phyloP scores from a whole-genome alignment of 2,888 invertebrate species.

The Harmothoe impar region DNA sequence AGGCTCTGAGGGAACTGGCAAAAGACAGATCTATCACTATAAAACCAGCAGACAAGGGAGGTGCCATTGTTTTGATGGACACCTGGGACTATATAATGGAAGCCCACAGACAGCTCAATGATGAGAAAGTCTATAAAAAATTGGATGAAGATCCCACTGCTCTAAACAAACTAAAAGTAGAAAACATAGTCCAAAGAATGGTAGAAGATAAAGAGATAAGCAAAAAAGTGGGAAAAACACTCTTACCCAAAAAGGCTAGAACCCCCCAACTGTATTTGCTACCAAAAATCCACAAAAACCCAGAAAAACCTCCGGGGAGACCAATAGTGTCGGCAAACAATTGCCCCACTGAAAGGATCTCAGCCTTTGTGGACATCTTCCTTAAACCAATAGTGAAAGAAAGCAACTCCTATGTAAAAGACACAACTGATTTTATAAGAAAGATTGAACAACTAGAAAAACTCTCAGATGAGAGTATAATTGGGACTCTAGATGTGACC shows the following conservation, averaged over 20 bases:
- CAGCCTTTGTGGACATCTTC: too few relatives aligned
- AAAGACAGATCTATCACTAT: background rate
- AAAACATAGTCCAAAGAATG: background rate
- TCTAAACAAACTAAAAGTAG: background rate
- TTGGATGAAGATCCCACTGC: background rate
- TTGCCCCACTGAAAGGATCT: too few relatives aligned
- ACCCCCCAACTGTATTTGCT: background rate
- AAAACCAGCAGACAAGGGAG: too few relatives aligned
- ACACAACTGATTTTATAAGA: background rate
- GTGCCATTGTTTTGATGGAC: background rate
- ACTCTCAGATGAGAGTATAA: background rate
- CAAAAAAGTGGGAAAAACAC: too few relatives aligned
- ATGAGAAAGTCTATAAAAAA: background rate
- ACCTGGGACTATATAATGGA: background rate
- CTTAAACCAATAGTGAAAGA: too few relatives aligned
- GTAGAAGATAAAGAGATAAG: too few relatives aligned
- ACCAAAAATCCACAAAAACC: too few relatives aligned
- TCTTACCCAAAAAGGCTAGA: background rate
- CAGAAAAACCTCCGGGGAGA: too few relatives aligned
- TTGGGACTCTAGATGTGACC: background rate
- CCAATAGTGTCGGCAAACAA: too few relatives aligned
- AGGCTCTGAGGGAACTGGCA: background rate
- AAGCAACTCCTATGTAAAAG: too few relatives aligned
- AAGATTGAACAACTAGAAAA: background rate
- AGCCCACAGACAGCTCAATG: background rate